These are phyloP conservation scores for Neoascia interrupta DNA, from an alignment of 2,888 invertebrate genomes.

Conservation along the genomic window DNA sequence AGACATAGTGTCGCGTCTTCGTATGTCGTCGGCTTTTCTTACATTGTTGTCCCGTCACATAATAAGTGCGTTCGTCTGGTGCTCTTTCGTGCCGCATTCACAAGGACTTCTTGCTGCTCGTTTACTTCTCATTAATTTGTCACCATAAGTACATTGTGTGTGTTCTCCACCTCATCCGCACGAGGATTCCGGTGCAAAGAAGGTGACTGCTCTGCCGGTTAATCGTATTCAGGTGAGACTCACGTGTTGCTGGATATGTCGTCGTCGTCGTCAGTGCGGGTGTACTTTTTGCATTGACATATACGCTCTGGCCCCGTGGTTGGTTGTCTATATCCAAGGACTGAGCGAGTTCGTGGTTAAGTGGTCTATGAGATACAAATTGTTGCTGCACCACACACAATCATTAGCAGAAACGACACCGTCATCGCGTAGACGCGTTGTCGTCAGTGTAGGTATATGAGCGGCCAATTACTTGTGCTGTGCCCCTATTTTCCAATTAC, in stretches of 20 bases:
- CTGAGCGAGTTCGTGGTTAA: slow-evolving; percentile 56
- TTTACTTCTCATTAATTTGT: slow-evolving; percentile 65
- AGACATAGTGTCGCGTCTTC: slow-evolving; percentile 54
- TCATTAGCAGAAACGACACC: too few species aligned
- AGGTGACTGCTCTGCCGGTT: slow-evolving; percentile 56
- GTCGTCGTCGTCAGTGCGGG: slow-evolving; percentile 1
- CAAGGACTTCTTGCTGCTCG: slow-evolving; percentile 62
- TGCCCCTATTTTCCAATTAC: slow-evolving; percentile 65
- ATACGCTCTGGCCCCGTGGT: neutral
- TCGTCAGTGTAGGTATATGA: slow-evolving; percentile 25
- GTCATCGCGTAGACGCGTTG: too few species aligned
- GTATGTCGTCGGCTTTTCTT: slow-evolving; percentile 32
- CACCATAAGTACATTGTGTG: slow-evolving; percentile 48
- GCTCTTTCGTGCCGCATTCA: slow-evolving; percentile 26
- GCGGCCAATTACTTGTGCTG: slow-evolving; percentile 63
- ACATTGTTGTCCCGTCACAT: slow-evolving; percentile 9
- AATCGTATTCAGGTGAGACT: slow-evolving; percentile 69
- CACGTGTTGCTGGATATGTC: slow-evolving; percentile 62
- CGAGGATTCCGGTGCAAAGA: slow-evolving; percentile 22
- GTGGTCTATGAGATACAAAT: slow-evolving; percentile 64
- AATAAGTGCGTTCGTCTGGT: slow-evolving; percentile 40
- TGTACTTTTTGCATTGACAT: slow-evolving; percentile 35
- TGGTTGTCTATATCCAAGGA: neutral
- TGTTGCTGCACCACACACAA: slow-evolving; percentile 58
- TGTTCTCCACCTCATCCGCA: neutral